Evolutionary conservation across 2,888 invertebrate species (phyloP), one percentile per base, ranked within the genome.

Genomic region (Acholoe squamosa): DNA sequence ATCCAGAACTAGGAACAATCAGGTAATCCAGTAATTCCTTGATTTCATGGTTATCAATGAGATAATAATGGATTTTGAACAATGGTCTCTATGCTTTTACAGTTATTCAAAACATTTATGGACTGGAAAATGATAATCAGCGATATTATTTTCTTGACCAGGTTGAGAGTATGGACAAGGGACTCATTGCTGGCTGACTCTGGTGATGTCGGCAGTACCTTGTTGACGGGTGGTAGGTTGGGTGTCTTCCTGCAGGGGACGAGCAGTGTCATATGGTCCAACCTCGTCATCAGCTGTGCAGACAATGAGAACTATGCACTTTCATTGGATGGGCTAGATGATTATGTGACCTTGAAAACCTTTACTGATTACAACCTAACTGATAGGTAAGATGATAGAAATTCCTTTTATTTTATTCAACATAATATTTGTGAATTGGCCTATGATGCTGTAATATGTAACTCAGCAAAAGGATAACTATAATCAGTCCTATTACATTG

Each of bases 201-300:
- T 19, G 94, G 94, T 12, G 91, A 92, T 25, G 67, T 94, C 12
- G 93, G 93, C 77, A 93, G 94, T 90, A 90, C 92, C 0, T 91
- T 93, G 0, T 93, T 94, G 22, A 90, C 92, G 28, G 94, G 94
- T 12, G 94, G 94, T 5, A 91, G 94, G 52, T 89, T 93, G 0
- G 94, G 94, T 0, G 93, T 94, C n/a, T 92, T 94, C 89, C 92
- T 92, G 84, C 93, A 93, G 89, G 93, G 92, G 19, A 93, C 93
- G 80, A 92, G 92, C 14, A 92, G 92, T 1, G 91, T 92, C 0
- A 92, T 93, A 10, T 94, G 93, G 93, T 93, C 94, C 10, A 86
- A 93, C 80, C 92, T 94, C 28, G 89, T 88, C 33, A 92, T 90
- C 22, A 86, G 91, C 28, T 94, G 94, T 90, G 91, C 71, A 19